These are phyloP conservation scores for Drosophila sproati DNA, from an alignment of 1,140 invertebrate species.

Conservation along the genomic window DNA sequence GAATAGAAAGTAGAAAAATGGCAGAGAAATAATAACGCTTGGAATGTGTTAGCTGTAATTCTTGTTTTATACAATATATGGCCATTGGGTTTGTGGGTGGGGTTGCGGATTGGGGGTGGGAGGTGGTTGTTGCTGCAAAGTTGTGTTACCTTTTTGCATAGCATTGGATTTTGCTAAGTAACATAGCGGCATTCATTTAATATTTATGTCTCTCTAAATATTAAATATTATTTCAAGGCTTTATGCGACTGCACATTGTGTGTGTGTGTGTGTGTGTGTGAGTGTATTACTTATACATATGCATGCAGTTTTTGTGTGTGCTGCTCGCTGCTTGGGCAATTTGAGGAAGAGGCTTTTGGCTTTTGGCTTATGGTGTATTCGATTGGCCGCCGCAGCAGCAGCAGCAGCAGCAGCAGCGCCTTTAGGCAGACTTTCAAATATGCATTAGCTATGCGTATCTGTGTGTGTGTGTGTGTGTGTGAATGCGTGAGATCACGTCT, in stretches of 20 bases:
- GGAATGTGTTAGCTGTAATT: conserved; percentile 79
- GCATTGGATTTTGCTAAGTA: conserved; percentile 79
- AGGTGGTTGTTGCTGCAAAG: conserved; percentile 22
- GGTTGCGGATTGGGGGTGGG: background rate
- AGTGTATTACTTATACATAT: conserved; percentile 13
- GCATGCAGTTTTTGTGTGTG: conserved; percentile 37
- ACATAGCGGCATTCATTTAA: conserved; percentile 81
- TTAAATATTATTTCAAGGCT: conserved; percentile 85
- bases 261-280: conserved; percentile 20
- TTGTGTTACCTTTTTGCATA: conserved; percentile 79
- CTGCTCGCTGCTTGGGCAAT: conserved; percentile 9
- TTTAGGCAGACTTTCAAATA: conserved; percentile 32
- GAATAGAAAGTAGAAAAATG: conserved; percentile 22
- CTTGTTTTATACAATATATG: conserved; percentile 57
- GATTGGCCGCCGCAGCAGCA: conserved; percentile 42
- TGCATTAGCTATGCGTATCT: conserved; percentile 34
- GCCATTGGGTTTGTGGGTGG: background rate
- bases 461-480: conserved; percentile 9
- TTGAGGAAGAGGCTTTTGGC: conserved; percentile 25
- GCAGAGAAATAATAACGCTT: conserved; percentile 60
- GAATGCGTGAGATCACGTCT: conserved; percentile 36
- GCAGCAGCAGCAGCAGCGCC: background rate
- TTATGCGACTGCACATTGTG: conserved; percentile 57
- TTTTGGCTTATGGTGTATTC: conserved; percentile 28
- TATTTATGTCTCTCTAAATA: conserved; percentile 85